These are phyloP conservation scores for Sinelater perroti DNA, from an alignment of 2,888 invertebrate genomes.

Conservation along the genomic window DNA sequence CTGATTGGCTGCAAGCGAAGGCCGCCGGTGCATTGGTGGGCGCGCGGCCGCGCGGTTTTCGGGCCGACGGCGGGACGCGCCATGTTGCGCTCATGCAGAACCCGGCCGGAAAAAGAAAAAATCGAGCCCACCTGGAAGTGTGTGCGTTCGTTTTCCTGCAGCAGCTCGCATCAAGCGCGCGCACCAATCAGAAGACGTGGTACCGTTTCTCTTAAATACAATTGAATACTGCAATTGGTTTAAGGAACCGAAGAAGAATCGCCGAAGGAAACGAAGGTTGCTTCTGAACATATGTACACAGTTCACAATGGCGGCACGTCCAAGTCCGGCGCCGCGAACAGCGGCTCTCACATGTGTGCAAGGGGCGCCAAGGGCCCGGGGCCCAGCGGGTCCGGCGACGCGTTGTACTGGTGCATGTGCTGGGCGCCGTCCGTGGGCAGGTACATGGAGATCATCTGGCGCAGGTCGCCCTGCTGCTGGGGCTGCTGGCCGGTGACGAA, in stretches of 20 bases:
- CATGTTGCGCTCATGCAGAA: too few relatives aligned
- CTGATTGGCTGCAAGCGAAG: too few relatives aligned
- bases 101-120: neutral
- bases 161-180: neutral
- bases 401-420: constrained; percentile 74
- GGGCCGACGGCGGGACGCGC: too few relatives aligned
- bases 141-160: neutral
- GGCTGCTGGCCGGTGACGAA: constrained; percentile 71
- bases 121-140: constrained; percentile 22
- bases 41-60: too few relatives aligned
- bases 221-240: constrained; percentile 54
- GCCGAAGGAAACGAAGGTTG: constrained; percentile 38
- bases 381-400: constrained; percentile 71
- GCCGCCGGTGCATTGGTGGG: too few relatives aligned
- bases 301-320: constrained; percentile 58
- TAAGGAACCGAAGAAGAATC: constrained; percentile 51
- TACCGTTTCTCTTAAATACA: constrained; percentile 39
- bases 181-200: constrained; percentile 31
- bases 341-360: constrained; percentile 72
- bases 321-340: constrained; percentile 59
- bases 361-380: constrained; percentile 68
- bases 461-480: constrained; percentile 68
- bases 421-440: constrained; percentile 73
- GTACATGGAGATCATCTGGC: constrained; percentile 82
- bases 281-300: constrained; percentile 50